Conservation (phyloP, 2,113 vertebrate species). For the Onychorhynchus coronatus region DNA sequence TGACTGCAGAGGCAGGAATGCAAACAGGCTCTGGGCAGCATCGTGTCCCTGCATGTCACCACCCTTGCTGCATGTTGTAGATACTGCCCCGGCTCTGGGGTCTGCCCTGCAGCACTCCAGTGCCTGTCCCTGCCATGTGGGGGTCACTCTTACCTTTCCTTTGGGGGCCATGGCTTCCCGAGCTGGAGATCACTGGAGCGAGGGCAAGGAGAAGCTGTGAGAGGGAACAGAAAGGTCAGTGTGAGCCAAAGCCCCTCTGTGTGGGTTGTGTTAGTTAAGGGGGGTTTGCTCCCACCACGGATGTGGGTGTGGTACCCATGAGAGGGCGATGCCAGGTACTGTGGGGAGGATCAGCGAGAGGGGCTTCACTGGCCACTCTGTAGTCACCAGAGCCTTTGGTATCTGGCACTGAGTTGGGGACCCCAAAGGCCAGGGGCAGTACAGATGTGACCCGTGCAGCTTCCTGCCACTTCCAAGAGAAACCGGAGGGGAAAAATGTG, state of each 20-base stretch:
- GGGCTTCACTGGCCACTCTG: not conserved
- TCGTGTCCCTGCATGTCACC: rapidly evolving
- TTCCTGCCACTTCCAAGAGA: not conserved
- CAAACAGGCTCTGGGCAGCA: not conserved
- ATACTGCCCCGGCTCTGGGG: not conserved
- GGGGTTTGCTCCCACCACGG: not conserved
- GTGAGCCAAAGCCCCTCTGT: not conserved
- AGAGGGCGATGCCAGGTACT: not conserved
- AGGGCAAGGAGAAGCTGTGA: not conserved
- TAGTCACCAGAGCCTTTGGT: not conserved
- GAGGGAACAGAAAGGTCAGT: not conserved
- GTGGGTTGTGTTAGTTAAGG: rapidly evolving
- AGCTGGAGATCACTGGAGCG: not conserved
- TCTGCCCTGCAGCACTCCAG: rapidly evolving
- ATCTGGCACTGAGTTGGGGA: not conserved
- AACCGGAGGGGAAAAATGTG: not conserved
- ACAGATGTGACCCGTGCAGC: not conserved
- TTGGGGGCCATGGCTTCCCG: slow-evolving; percentile 55
- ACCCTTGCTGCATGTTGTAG: not conserved
- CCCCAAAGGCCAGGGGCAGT: rapidly evolving
- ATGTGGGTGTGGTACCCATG: rapidly evolving
- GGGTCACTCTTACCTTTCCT: slow-evolving; percentile 57
- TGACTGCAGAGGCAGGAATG: not conserved
- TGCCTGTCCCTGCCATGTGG: rapidly evolving
- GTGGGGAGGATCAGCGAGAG: not conserved